Evolutionary conservation across 2,113 vertebrate genomes (phyloP).

Genomic region (Neomonachus schauinslandi): DNA sequence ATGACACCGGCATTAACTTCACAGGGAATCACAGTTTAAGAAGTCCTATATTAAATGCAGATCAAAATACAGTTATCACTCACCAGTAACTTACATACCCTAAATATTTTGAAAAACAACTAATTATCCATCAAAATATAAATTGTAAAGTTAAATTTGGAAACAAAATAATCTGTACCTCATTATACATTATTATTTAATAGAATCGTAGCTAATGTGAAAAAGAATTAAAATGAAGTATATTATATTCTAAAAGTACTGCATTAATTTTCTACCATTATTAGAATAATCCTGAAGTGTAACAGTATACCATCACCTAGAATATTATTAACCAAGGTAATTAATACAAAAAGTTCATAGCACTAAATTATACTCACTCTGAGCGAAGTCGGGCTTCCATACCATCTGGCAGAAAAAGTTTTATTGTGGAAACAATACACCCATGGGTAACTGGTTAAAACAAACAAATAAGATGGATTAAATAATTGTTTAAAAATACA

Average conservation of each 20-base stretch:
- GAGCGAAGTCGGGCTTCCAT: slow-evolving; percentile 97
- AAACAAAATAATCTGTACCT: slow-evolving; percentile 50
- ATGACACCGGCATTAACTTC: slow-evolving; percentile 31
- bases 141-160: slow-evolving; percentile 29
- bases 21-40: slow-evolving; percentile 36
- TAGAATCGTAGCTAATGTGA: slow-evolving; percentile 21
- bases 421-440: slow-evolving; percentile 99
- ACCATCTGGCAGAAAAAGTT: slow-evolving; percentile 99
- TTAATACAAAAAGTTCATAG: slow-evolving; percentile 52
- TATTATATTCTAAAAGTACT: slow-evolving; percentile 39
- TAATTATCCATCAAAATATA: slow-evolving; percentile 20
- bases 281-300: slow-evolving; percentile 51
- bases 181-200: slow-evolving; percentile 16
- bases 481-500: slow-evolving; percentile 66
- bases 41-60: slow-evolving; percentile 5
- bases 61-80: not conserved
- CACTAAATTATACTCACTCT: slow-evolving; percentile 92
- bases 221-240: slow-evolving; percentile 46
- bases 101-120: slow-evolving; percentile 32
- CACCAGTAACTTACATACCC: not conserved
- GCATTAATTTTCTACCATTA: slow-evolving; percentile 16
- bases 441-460: slow-evolving; percentile 97
- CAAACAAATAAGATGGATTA: slow-evolving; percentile 71
- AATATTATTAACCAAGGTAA: slow-evolving; percentile 55
- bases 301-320: not conserved